phyloP scores from a whole-genome alignment of 2,113 vertebrate species.

The Rostratula benghalensis region DNA sequence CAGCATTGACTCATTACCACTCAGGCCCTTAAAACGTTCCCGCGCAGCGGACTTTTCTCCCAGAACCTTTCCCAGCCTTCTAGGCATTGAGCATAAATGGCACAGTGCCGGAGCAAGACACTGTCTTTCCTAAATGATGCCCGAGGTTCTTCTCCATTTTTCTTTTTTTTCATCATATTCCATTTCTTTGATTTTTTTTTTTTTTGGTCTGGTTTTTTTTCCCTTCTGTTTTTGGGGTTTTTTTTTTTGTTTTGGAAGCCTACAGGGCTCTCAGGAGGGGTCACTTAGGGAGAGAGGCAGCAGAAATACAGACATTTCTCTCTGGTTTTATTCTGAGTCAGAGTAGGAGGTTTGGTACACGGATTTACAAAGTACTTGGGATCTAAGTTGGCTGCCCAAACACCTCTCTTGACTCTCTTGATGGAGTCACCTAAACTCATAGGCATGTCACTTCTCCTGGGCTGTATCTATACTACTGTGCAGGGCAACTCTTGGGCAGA shows the following conservation, averaged over 20 bases:
- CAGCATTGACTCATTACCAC: constrained; percentile 7
- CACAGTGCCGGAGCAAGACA: not conserved
- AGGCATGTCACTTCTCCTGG: not conserved
- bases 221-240: not conserved
- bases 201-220: not conserved
- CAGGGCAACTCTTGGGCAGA: not conserved
- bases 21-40: not conserved
- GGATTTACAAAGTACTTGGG: not conserved
- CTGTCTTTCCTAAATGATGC: constrained; percentile 3
- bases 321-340: constrained; percentile 8
- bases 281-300: not conserved
- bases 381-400: not conserved
- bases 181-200: not conserved
- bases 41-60: not conserved
- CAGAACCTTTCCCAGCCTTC: constrained; percentile 44
- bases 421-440: not conserved
- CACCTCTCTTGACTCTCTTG: not conserved
- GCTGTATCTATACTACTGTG: fast-evolving
- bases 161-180: not conserved
- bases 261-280: not conserved
- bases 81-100: not conserved
- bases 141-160: not conserved
- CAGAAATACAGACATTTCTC: not conserved
- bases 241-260: not conserved
- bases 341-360: not conserved